Conservation (phyloP, 37 sponge, comb jelly and placozoan species). For the Petrosia ficiformis region DNA sequence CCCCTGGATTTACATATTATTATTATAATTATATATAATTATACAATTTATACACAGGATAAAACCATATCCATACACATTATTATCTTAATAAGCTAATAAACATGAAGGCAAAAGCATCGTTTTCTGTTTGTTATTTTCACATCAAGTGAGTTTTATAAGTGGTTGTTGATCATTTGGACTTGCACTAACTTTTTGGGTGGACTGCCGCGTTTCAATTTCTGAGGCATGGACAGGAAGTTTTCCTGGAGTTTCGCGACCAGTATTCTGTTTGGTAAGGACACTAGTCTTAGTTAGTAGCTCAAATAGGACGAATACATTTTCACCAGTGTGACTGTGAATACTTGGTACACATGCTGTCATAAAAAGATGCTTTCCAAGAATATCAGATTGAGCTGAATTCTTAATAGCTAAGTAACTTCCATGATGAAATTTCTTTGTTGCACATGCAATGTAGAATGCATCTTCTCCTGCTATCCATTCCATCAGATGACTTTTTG, state of each 20-base stretch:
- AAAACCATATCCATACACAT: too few species aligned
- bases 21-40: too few species aligned
- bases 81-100: too few species aligned
- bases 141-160: too few species aligned
- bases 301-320: constrained; percentile 27
- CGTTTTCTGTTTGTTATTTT: too few species aligned
- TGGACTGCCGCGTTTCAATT: not conserved
- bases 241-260: not conserved
- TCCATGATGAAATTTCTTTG: constrained; percentile 9
- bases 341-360: constrained; percentile 18
- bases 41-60: too few species aligned
- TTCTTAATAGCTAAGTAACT: constrained; percentile 40
- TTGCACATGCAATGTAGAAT: constrained; percentile 53
- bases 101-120: too few species aligned
- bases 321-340: constrained; percentile 12
- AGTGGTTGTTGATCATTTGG: too few species aligned
- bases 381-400: not conserved
- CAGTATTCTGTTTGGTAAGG: not conserved
- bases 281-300: constrained; percentile 1
- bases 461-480: constrained; percentile 44
- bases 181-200: too few species aligned
- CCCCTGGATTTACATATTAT: too few species aligned
- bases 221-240: not conserved
- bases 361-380: constrained; percentile 7
- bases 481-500: not conserved